Base-by-base conservation (phyloP, 1,140 invertebrate genomes). In the Philopotamus ludificatus region DNA sequence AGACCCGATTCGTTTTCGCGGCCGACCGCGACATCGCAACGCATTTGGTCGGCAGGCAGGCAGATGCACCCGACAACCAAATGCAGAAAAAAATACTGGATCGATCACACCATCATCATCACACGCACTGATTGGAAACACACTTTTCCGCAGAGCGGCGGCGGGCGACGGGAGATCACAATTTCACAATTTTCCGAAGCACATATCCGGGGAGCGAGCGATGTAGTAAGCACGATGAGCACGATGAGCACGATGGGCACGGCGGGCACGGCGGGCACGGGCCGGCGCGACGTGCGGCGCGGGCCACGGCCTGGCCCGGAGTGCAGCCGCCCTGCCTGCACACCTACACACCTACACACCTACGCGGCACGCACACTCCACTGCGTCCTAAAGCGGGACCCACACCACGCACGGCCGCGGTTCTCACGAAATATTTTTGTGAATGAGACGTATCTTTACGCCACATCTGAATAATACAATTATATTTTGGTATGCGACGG, bases 11-110 rank as follows among this genome's bases (percentile, higher is more conserved):
- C 63, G 63, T 62, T 68, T 26, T 63, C 67, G 39, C 66, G 34
- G 26, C 61, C 53, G 42, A 61, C 61, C 18, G 51, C 61, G 25
- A 68, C 66, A 60, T 68, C 66, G 63, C 63, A 68, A 15, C 67
- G 58, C 67, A 68, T 68, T 57, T 63, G 63, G 44, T 22, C 47
- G 26, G 25, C 28, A 53, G 39, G 20, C 3, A 9, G 28, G 23
- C 21, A 18, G n/a, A n/a, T n/a, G n/a, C n/a, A n/a, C 28, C 23
- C 12, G 12, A 57, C 28, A 57, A 16, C 15, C 10, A 47, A 9
- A 47, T 9, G 39, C 34, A 57, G 23, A 45, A 44, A 63, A 64
- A 25, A 22, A 22, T 20, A 10, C 0, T 21, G 4, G 10, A n/a
- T n/a, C n/a, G n/a, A n/a, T n/a, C n/a, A n/a, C n/a, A n/a, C n/a